Evolutionary conservation across 1,140 invertebrate genomes (phyloP).

Genomic region (Leptinotarsa undecemlineata): DNA sequence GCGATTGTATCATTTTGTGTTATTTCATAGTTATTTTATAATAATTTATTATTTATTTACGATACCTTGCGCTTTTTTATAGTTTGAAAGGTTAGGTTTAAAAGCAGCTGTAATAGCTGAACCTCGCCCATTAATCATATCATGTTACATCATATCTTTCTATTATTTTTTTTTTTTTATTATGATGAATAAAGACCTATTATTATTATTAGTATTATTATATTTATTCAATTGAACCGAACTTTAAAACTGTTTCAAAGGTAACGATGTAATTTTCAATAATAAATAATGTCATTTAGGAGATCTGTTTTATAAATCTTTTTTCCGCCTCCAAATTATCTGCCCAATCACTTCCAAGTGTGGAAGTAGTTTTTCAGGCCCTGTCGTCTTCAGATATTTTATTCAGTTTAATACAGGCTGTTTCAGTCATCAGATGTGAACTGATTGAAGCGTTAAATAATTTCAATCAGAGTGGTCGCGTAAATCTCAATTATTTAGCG

Average conservation of each 20-base stretch:
- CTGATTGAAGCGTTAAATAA: neutral
- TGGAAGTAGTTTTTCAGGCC: neutral
- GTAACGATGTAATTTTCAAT: neutral
- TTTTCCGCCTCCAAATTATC: neutral
- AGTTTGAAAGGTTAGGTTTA: too few species aligned
- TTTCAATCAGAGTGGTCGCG: neutral
- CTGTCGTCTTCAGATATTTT: neutral
- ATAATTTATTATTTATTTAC: too few species aligned
- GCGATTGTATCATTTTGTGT: too few species aligned
- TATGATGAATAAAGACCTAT: too few species aligned
- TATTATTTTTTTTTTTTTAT: too few species aligned
- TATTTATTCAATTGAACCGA: neutral
- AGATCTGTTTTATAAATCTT: neutral
- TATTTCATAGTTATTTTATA: too few species aligned
- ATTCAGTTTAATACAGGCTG: neutral
- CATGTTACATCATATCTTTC: too few species aligned
- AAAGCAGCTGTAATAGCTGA: too few species aligned
- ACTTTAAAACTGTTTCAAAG: neutral
- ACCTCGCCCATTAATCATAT: too few species aligned
- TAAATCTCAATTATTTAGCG: neutral
- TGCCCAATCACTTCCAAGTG: neutral
- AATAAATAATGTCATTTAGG: neutral
- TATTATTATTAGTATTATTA: too few species aligned
- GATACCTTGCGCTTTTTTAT: too few species aligned
- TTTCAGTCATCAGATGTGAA: neutral